Evolutionary conservation across 2,888 invertebrate species (phyloP), one percentile per base, ranked within the genome.

Genomic region (Xestobium rufovillosum): DNA sequence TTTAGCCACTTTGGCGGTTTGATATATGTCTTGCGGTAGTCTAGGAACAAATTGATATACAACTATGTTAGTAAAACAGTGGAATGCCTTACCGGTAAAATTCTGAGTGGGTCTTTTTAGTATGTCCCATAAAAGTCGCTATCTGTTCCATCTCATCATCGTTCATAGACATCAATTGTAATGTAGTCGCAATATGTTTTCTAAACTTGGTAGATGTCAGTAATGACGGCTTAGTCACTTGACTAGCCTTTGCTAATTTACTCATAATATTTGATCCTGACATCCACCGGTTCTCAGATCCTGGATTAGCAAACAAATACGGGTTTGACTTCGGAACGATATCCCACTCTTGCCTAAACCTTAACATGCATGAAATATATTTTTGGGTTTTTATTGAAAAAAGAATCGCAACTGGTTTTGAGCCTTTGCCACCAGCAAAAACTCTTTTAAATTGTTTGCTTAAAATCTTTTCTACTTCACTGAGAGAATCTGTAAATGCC

Each of bases 121-220:
- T 51, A 19, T 50, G 48, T 0, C 47, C 51, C 52, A 52, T 52
- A 25, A 51, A 51, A 0, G 34, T 43, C 1, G 49, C 50, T 14
- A 51, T 25, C 39, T 52, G 51, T 16, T 52, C 44, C 45, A 49
- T 47, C 31, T 50, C 48, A 8, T 41, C 12, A 4, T 15, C n/a
- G 26, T 44, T 23, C 32, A 52, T 39, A 3, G 2, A 39, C 45
- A 52, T 40, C 14, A 51, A 26, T 13, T 50, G 49, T 4, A 50
- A 17, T 4, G 42, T 47, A 4, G 49, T 52, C 1, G 50, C 48
- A 27, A 52, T 49, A 12, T n/a, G n/a, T n/a, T n/a, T n/a, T 12
- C 41, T 28, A 17, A 43, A 41, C 33, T 12, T 41, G 17, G 41
- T 43, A 4, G 36, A 38, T 17, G 35, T 43, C 17, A 41, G 26